A percentile compares a stretch with the other conserved stretches of the same genome.
Conservation (phyloP, 2,113 vertebrate species). For the Myiozetetes cayanensis region DNA sequence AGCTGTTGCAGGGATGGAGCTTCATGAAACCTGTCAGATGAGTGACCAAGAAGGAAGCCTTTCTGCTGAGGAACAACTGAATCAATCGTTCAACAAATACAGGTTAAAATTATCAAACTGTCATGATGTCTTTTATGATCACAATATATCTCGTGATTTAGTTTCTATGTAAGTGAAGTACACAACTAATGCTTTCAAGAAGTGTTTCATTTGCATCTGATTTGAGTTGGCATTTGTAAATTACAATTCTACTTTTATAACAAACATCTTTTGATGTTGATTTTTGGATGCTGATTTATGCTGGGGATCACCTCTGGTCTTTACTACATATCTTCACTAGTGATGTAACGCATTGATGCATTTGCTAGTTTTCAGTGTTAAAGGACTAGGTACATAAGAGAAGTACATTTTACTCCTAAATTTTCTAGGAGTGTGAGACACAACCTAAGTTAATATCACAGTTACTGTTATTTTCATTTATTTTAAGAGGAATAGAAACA, state of each 20-base stretch:
- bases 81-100: constrained; percentile 58
- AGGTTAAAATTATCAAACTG: constrained; percentile 45
- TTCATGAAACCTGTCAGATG: constrained; percentile 1
- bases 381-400: background rate
- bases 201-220: background rate
- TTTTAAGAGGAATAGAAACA: background rate
- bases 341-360: background rate
- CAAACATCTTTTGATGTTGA: background rate
- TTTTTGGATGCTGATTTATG: background rate
- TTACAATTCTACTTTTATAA: background rate
- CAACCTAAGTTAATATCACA: background rate
- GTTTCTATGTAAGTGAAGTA: background rate
- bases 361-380: background rate
- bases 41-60: constrained; percentile 61
- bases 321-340: background rate
- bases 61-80: constrained; percentile 56
- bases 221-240: background rate
- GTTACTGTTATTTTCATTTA: background rate
- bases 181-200: background rate
- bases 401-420: background rate
- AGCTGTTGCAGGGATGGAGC: constrained; percentile 4
- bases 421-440: background rate
- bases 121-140: background rate
- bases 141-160: background rate
- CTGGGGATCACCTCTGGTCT: background rate